These are phyloP conservation scores for Diploptera punctata DNA, from an alignment of 2,888 invertebrate genomes.

Conservation along the genomic window DNA sequence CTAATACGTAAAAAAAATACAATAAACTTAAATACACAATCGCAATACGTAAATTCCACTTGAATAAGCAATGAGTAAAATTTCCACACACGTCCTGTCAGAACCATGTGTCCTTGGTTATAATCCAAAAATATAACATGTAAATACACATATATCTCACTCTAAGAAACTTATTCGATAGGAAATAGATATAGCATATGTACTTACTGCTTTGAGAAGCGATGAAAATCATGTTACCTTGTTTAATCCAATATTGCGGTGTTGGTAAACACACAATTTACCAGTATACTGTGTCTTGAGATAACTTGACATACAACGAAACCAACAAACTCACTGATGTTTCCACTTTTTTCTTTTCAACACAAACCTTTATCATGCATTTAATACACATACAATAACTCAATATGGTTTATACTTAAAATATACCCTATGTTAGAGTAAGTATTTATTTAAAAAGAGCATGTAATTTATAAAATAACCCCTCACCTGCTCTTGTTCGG, in stretches of 20 bases:
- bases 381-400: neutral
- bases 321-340: neutral
- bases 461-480: conserved; percentile 55
- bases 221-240: neutral
- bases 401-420: neutral
- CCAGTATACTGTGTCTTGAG: neutral
- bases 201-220: neutral
- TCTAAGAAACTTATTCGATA: neutral
- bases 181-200: neutral
- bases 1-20: neutral
- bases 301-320: conserved; percentile 17
- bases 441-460: conserved; percentile 25
- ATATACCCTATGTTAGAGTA: neutral
- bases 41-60: too few relatives aligned
- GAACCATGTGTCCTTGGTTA: conserved; percentile 34
- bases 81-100: conserved; percentile 24
- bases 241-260: neutral
- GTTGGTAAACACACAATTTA: neutral
- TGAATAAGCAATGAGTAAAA: too few relatives aligned
- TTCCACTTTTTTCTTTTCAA: neutral
- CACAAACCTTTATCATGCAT: neutral
- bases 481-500: conserved; percentile 75
- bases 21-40: neutral
- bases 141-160: neutral
- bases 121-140: conserved; percentile 2